Evolutionary conservation across 2,797 vertebrate species (phyloP), one percentile per base, ranked within the genome.

Genomic region (Telmatherina bonti): DNA sequence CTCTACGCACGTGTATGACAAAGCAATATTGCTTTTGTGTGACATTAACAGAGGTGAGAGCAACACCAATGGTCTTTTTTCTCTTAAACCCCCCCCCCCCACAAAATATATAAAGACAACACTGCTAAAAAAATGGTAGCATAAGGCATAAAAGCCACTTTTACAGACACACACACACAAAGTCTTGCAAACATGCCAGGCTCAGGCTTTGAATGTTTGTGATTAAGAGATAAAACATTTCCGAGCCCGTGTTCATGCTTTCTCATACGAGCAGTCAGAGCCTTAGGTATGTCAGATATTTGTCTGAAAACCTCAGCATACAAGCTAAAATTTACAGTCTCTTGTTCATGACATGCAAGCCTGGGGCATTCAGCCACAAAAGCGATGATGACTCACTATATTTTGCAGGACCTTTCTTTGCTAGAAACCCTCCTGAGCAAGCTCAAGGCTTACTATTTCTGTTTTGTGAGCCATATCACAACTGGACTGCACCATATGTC

Each of bases 401-500:
- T 74, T 84, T 69, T 59, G 26, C 49, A 7, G 49, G 49, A 64
- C 33, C 20, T 67, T 63, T 62, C 29, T 26, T 73, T 33, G 53
- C 75, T 67, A 53, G 69, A 64, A 75, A 79, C n/a, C 38, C 45
- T 74, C 20, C 33, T 3, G 51, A 74, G 56, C 57, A 68, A 75
- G 65, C 22, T 58, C 64, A 27, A 33, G 31, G 26, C 58, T 58
- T 53, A 4, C 29, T 24, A 60, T 43, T 54, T 26, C 57, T 67
- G 10, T 54, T 55, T 30, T 47, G 15, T 70, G 58, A 74, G 41
- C 58, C 70, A 70, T 60, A 67, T 63, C 38, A 70, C 36, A 60
- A 73, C 72, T 77, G 54, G 74, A 71, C 67, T 68, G 74, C 64
- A 70, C 53, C 18, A 51, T 73, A 72, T 78, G 74, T 82, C 77